Base-by-base conservation (phyloP, 2,113 vertebrate genomes). In the Corynorhinus townsendii region DNA sequence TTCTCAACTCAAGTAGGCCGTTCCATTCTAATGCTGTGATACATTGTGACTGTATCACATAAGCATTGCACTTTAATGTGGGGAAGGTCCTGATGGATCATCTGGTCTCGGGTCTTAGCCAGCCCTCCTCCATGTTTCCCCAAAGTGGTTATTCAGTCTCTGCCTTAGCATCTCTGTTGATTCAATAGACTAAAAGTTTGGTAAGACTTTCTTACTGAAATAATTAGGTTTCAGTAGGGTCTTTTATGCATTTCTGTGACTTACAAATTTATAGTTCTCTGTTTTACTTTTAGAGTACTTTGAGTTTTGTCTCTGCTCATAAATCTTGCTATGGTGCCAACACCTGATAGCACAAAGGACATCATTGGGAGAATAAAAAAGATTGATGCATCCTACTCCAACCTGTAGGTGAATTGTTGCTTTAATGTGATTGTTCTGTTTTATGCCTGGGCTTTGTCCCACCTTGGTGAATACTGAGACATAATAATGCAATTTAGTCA, bases 341-440 rank as follows among this genome's bases (percentile, higher is more conserved):
- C 66, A 92, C 43, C 94, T 93, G 92, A 82, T 85, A 85, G 82
- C 71, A 92, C 76, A 96, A 88, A 92, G 80, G 59, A 83, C 88
- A 59, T 95, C 90, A 90, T 94, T 85, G 88, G 66, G 52, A 84
- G 80, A 59, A 96, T 95, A 80, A 92, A 94, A 94, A 90, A 87
- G 93, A 97, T 90, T n/a, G 85, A 94, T 95, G 72, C 64, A 9
- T 79, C 11, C 62, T 86, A 40, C 52, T 75, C 35, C 86, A 95
- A 84, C 66, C 86, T 95, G 76, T 45, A 76, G 88, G 90, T 95
- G 87, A 94, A 85, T 14, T 83, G 69, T 72, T 84, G 77, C 95
- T 95, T 93, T 93, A 95, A 95, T 77, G 88, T 40, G 73, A 81
- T 95, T 81, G 86, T 89, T 96, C 82, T 93, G 59, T 90, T 95